Conservation (phyloP, 2,888 invertebrate genomes). For the Creontiades dilutus region DNA sequence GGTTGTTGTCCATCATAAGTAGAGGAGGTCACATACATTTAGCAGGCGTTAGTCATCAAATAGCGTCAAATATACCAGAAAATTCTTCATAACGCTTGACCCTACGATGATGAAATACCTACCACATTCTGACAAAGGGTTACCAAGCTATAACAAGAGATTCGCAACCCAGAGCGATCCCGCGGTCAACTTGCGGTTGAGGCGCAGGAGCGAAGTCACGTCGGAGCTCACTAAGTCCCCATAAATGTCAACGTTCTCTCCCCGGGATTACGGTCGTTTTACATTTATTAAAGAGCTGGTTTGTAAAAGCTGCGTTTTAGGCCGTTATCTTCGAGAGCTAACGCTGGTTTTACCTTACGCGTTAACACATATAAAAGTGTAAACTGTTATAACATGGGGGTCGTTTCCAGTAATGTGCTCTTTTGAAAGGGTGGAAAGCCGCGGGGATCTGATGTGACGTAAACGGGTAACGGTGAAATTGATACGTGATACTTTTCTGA, state of each 20-base stretch:
- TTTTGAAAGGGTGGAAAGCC: not conserved
- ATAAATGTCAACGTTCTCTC: constrained; percentile 12
- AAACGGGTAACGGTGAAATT: not conserved
- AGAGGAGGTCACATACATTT: no score
- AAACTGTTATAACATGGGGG: not conserved
- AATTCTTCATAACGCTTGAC: no score
- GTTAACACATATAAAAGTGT: not conserved
- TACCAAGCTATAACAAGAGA: no score
- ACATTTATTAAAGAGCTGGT: constrained; percentile 31
- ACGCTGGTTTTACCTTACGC: constrained; percentile 3
- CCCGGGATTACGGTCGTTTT: constrained; percentile 16
- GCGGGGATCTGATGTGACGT: constrained; percentile 10
- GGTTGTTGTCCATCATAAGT: no score
- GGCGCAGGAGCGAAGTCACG: not conserved
- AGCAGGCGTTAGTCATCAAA: no score
- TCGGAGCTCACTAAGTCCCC: not conserved
- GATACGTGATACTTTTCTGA: not conserved
- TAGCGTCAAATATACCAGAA: no score
- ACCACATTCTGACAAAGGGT: no score
- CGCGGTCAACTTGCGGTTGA: not conserved
- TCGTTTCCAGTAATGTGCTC: not conserved
- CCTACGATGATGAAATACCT: no score
- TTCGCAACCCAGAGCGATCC: no score
- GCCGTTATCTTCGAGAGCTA: constrained; percentile 4
- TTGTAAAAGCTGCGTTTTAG: not conserved